Conservation (phyloP, 2,113 vertebrate genomes). For the Chroicocephalus ridibundus region DNA sequence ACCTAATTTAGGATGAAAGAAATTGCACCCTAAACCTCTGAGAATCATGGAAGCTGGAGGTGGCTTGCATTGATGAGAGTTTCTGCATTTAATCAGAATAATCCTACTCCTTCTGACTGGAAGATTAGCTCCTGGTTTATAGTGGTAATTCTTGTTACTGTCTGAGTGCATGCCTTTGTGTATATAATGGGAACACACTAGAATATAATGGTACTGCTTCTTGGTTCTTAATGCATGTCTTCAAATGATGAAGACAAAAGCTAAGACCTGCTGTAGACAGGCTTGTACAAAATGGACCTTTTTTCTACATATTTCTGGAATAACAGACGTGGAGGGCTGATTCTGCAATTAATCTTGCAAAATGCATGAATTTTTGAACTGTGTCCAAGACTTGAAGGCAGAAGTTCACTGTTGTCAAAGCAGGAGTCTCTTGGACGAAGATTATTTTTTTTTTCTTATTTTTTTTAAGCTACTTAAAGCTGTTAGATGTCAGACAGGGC, state of each 20-base stretch:
- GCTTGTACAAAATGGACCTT: neutral
- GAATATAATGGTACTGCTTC: neutral
- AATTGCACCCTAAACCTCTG: neutral
- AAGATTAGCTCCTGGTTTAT: neutral
- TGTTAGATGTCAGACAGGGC: neutral
- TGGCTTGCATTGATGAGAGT: neutral
- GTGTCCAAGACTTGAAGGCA: neutral
- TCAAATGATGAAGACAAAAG: neutral
- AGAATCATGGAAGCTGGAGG: neutral
- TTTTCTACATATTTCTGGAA: neutral
- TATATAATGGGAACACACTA: neutral
- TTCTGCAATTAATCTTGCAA: neutral
- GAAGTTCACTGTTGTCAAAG: neutral
- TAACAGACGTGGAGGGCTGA: neutral
- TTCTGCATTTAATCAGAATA: neutral
- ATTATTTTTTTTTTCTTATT: neutral
- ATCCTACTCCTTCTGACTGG: neutral
- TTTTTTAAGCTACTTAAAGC: neutral
- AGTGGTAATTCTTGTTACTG: neutral
- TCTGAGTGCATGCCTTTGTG: neutral
- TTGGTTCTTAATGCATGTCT: neutral
- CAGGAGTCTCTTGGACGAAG: neutral
- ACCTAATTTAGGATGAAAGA: neutral
- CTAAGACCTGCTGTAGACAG: neutral
- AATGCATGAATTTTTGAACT: neutral